Conservation (phyloP, 2,113 vertebrate genomes). For the Oreochromis aureus region DNA sequence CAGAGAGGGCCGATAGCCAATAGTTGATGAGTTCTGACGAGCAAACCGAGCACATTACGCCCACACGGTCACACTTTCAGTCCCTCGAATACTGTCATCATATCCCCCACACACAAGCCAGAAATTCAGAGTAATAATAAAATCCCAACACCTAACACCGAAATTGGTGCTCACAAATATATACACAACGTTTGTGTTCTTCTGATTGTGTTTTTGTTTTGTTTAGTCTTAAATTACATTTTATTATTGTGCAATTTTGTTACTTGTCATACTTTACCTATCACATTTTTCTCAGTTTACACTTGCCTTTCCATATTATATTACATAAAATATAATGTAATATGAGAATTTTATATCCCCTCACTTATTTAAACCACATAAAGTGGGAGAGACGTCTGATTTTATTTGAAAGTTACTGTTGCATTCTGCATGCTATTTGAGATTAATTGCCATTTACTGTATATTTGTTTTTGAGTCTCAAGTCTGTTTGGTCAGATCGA, state of each 20-base stretch:
- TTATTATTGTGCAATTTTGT: background rate
- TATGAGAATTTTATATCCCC: background rate
- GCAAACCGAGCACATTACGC: constrained; percentile 34
- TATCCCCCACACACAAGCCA: background rate
- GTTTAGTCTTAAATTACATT: background rate
- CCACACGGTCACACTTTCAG: constrained; percentile 7
- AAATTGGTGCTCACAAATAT: background rate
- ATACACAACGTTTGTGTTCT: background rate
- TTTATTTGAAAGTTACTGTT: background rate
- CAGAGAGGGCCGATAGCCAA: background rate
- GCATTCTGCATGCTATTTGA: background rate
- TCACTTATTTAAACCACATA: background rate
- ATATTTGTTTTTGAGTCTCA: background rate
- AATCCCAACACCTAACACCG: background rate
- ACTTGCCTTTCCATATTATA: background rate
- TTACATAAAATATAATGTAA: background rate
- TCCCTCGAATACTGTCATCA: background rate
- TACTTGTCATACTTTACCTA: background rate
- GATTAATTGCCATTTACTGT: background rate
- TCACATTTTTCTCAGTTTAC: background rate
- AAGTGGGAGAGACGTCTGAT: background rate
- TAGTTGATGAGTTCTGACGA: constrained; percentile 48
- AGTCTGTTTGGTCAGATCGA: background rate
- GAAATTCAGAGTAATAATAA: background rate
- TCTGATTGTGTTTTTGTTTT: background rate